Conservation (phyloP, 2,797 vertebrate genomes). For the Psittacula echo region DNA sequence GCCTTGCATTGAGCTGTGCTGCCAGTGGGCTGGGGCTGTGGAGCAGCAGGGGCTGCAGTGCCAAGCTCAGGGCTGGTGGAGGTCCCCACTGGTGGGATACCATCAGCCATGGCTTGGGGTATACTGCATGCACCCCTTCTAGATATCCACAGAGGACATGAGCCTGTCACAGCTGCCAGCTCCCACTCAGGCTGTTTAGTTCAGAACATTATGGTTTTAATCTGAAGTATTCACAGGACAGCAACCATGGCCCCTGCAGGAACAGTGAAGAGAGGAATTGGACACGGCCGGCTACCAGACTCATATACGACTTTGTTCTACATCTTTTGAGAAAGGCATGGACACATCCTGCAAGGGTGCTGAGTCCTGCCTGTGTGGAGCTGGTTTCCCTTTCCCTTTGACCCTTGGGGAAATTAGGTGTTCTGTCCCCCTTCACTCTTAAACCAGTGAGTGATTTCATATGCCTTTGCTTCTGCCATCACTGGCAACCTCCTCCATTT, state of each 20-base stretch:
- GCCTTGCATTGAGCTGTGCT: background rate
- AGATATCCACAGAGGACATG: accelerated
- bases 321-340: background rate
- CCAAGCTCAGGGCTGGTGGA: accelerated
- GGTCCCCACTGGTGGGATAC: accelerated
- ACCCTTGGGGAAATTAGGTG: background rate
- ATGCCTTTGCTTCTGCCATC: background rate
- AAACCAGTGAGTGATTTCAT: background rate
- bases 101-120: accelerated
- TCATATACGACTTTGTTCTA: background rate
- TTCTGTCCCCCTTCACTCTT: background rate
- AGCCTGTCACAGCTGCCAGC: background rate
- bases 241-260: background rate
- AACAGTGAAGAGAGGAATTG: background rate
- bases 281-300: background rate
- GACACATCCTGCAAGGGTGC: background rate
- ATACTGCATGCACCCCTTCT: accelerated
- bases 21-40: background rate
- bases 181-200: background rate
- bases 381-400: background rate
- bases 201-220: accelerated
- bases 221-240: background rate
- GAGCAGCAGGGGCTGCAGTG: background rate
- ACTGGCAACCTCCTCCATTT: background rate
- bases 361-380: background rate